Percentiles rank a stretch among this genome's conserved stretches.
Conservation (phyloP, 2,797 vertebrate genomes). For the Spea hammondii region DNA sequence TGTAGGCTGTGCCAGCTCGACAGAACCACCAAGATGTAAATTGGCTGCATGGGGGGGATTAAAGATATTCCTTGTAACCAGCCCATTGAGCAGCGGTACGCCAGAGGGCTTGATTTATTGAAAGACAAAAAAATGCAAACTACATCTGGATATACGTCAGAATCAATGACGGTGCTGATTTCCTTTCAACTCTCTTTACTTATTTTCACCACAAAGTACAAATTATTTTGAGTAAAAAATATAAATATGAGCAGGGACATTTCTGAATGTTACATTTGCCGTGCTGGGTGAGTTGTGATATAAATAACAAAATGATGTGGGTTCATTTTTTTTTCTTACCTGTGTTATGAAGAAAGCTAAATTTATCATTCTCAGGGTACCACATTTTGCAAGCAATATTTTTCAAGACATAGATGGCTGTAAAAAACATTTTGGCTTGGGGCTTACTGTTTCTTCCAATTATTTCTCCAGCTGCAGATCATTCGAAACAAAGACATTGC, state of each 20-base stretch:
- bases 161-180: too few species aligned
- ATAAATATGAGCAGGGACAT: neutral
- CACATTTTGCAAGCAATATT: constrained; percentile 6
- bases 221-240: too few species aligned
- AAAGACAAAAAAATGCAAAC: too few species aligned
- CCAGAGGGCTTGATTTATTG: too few species aligned
- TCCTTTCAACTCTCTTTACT: too few species aligned
- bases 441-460: constrained; percentile 25
- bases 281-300: neutral
- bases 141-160: too few species aligned
- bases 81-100: too few species aligned
- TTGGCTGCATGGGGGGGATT: too few species aligned
- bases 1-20: too few species aligned
- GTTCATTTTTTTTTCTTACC: neutral
- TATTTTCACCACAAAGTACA: too few species aligned
- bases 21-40: too few species aligned
- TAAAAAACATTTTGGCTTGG: constrained; percentile 8
- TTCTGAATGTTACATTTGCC: neutral
- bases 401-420: neutral
- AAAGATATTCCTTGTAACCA: too few species aligned
- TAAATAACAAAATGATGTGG: neutral
- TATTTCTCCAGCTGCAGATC: constrained; percentile 23
- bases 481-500: constrained; percentile 12
- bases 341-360: neutral
- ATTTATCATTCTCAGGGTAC: neutral